Evolutionary conservation across 1,140 invertebrate genomes (phyloP), one percentile per base, ranked within the genome.

Genomic region (Sycobia sp.): DNA sequence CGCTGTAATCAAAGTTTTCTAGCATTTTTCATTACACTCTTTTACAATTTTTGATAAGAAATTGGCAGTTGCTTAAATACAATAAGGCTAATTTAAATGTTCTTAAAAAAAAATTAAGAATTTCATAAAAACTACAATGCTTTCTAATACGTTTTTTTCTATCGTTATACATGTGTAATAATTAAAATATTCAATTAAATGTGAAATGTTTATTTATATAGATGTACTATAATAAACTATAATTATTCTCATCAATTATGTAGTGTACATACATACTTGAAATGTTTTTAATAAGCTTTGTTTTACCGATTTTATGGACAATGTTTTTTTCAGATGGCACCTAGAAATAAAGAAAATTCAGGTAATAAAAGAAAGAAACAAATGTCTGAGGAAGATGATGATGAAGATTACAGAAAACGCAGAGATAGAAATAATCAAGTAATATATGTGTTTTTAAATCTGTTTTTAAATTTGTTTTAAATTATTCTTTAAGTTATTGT

Each of bases 351-450:
- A 53, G 79, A 82, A 60, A 81, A 76, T 14, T 62, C 55, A 16
- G 75, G 68, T 23, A 73, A 69, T 61, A 77, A 76, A 58, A 73
- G 69, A 62, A 77, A 76, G 66, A 65, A 68, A 22, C 51, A 63
- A 34, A 44, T 69, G 18, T 72, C 78, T 4, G 84, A 87, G 20
- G 88, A 88, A 27, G 91, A 91, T 60, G 87, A 89, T 66, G 86
- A 86, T 34, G 88, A 91, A 41, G 92, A 94, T 71, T 95, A 95
- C 75, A 84, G 89, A 60, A 88, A 86, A 68, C 87, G 89, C 44
- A 82, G 93, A 23, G 91, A 92, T 70, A 85, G 91, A 71, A 95
- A 95, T 81, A 95, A 95, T 82, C 85, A 92, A 78, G 88, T 89
- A 81, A 74, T 36, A n/a, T n/a, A n/a, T n/a, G n/a, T n/a, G n/a